Base-by-base conservation (phyloP, 2,888 invertebrate species). In the Cheilosia scutellata region DNA sequence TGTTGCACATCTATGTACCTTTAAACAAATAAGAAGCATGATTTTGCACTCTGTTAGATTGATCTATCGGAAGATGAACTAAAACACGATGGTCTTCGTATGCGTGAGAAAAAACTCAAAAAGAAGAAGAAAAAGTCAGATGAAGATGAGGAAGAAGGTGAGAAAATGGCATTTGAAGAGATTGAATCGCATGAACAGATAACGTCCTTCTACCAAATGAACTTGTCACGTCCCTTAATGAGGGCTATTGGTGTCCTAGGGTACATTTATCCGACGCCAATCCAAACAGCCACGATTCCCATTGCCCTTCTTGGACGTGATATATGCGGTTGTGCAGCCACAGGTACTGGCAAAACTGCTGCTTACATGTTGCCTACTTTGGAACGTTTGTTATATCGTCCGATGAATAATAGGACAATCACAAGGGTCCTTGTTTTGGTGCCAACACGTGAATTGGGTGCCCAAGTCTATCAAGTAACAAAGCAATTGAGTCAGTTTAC, bases 301-400 rank as follows among this genome's bases (percentile, higher is more conserved):
- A 94, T 98, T 9, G 99, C 98, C 4, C 93, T 99, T 76, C 93
- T 97, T 88, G 98, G 99, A 16, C 95, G 97, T 89, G 99, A 99
- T 92, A 95, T 99, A 88, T 99, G 99, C 93, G 99, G 98, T 9
- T 99, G 99, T 94, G 99, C 99, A 33, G 98, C 99, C 0, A 99
- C 99, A 0, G 99, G 99, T 66, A 96, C 97, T 6, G 99, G 99
- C 70, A 99, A 99, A 94, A 99, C 99, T 0, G 98, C 98, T 0
- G 99, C 99, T 0, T 99, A 99, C 92, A 99, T 99, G 97, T 93
- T 99, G 88, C 99, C 99, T 0, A 98, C 98, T 2, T 91, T 99
- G 68, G 99, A 99, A 93, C 94, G 99, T 87, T 94, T 99, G 82
- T 92, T 99, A 11, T 99, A 97, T 92, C 95, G 97, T 88, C 96